Conservation (phyloP, 1,140 invertebrate genomes). For the Polyergus mexicanus region DNA sequence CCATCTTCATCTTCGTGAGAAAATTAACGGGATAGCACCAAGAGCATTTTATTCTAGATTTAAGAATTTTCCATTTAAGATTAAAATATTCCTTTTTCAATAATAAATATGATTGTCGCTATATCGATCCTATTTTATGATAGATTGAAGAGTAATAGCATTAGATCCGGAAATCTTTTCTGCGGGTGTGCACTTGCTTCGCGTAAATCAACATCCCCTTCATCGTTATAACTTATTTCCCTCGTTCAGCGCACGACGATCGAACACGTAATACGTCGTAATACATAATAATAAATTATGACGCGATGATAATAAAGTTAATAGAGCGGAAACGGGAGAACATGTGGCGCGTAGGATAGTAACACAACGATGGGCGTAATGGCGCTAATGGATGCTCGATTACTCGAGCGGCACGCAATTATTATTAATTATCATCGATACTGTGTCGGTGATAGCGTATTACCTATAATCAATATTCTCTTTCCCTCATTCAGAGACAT, state of each 20-base stretch:
- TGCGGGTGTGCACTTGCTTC: conserved; percentile 55
- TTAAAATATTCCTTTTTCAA: too few species aligned
- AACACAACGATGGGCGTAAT: conserved; percentile 55
- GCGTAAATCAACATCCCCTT: conserved; percentile 64
- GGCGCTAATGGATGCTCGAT: conserved; percentile 60
- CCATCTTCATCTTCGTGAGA: too few species aligned
- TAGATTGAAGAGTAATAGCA: too few species aligned
- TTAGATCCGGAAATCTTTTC: too few species aligned
- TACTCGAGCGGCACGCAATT: conserved; percentile 55
- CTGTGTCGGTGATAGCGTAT: conserved; percentile 20
- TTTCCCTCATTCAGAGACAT: neutral
- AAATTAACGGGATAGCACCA: too few species aligned
- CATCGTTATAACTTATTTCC: conserved; percentile 62
- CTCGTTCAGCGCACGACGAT: conserved; percentile 27
- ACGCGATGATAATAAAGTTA: conserved; percentile 65
- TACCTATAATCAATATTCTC: conserved; percentile 6
- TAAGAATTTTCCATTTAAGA: too few species aligned
- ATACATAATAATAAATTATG: conserved; percentile 73
- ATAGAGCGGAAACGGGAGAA: conserved; percentile 45
- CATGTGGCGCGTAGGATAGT: conserved; percentile 43
- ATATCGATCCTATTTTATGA: too few species aligned
- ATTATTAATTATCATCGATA: conserved; percentile 64
- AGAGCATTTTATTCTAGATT: too few species aligned
- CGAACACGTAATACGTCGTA: conserved; percentile 35
- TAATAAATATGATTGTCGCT: too few species aligned